Evolutionary conservation across 1,140 invertebrate species (phyloP).

Genomic region (Drosophila kikkawai): DNA sequence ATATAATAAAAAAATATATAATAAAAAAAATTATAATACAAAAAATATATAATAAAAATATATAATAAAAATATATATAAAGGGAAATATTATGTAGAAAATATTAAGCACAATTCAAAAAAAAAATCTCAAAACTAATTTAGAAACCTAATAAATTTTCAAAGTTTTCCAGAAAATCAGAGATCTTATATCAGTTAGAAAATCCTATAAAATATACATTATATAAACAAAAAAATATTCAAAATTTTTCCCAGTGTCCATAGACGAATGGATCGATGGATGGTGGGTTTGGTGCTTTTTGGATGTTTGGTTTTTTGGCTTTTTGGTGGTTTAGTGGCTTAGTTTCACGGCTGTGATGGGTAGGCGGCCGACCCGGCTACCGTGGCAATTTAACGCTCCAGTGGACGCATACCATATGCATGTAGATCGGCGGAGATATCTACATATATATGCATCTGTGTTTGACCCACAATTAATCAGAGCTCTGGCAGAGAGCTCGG

Average conservation of each 20-base stretch:
- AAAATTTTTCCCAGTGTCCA: background rate
- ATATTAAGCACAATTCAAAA: too few relatives aligned
- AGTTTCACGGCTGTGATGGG: slow-evolving; percentile 16
- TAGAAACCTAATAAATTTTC: too few relatives aligned
- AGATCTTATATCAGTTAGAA: too few relatives aligned
- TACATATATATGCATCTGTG: slow-evolving; percentile 18
- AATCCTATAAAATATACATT: background rate
- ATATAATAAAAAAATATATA: too few relatives aligned
- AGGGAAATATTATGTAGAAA: too few relatives aligned
- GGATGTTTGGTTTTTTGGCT: slow-evolving; percentile 6
- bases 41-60: too few relatives aligned
- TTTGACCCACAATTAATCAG: slow-evolving; percentile 69
- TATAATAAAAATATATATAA: too few relatives aligned
- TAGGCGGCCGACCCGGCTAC: slow-evolving; percentile 42
- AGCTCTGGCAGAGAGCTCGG: slow-evolving; percentile 10
- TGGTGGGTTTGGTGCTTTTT: slow-evolving; percentile 18
- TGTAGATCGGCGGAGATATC: slow-evolving; percentile 25
- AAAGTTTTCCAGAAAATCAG: too few relatives aligned
- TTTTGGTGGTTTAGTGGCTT: slow-evolving; percentile 21
- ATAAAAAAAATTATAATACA: too few relatives aligned
- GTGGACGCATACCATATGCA: slow-evolving; percentile 31
- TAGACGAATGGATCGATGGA: slow-evolving; percentile 21
- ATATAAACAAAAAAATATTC: background rate
- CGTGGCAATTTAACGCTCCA: slow-evolving; percentile 73
- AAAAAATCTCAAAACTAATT: too few relatives aligned